phyloP scores from a whole-genome alignment of 2,888 invertebrate genomes.

The Hypolimnas misippus region DNA sequence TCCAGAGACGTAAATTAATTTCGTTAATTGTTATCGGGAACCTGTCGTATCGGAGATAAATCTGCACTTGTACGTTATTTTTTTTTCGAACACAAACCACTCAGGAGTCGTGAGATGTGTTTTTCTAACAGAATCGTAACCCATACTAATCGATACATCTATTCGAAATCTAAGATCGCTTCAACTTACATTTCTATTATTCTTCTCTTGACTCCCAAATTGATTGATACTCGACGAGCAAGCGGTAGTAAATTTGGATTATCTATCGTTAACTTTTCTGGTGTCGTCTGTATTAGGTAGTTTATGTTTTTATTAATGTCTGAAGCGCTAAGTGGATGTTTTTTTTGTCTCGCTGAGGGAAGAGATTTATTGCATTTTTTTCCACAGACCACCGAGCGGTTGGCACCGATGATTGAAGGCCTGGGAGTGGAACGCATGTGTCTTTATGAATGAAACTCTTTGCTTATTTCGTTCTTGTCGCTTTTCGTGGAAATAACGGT shows the following conservation, averaged over 20 bases:
- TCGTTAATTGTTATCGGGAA: conserved; percentile 32
- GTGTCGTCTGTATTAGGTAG: conserved; percentile 21
- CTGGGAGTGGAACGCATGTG: conserved; percentile 49
- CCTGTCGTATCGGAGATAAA: conserved; percentile 16
- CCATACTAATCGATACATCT: conserved; percentile 52
- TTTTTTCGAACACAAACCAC: conserved; percentile 65
- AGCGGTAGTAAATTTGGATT: conserved; percentile 30
- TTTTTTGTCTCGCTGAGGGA: conserved; percentile 40
- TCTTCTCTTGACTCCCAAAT: conserved; percentile 34
- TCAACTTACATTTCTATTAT: conserved; percentile 39
- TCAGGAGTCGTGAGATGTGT: conserved; percentile 72
- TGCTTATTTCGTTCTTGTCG: conserved; percentile 29
- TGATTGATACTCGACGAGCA: conserved; percentile 35
- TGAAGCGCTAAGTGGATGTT: conserved; percentile 39
- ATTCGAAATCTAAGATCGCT: conserved; percentile 18
- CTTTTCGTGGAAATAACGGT: conserved; percentile 40
- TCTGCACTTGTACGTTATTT: conserved; percentile 44
- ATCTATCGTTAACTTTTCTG: conserved; percentile 16
- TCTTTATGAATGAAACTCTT: conserved; percentile 50
- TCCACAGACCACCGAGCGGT: conserved; percentile 57
- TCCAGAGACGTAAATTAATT: conserved; percentile 25
- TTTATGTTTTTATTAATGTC: conserved; percentile 44
- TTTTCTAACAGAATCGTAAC: conserved; percentile 67
- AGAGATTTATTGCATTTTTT: conserved; percentile 57
- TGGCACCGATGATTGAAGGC: conserved; percentile 56